A percentile compares a stretch with the other conserved stretches of the same genome.
These are phyloP conservation scores for Chirona hameri DNA, from an alignment of 2,888 invertebrate genomes.

Conservation along the genomic window DNA sequence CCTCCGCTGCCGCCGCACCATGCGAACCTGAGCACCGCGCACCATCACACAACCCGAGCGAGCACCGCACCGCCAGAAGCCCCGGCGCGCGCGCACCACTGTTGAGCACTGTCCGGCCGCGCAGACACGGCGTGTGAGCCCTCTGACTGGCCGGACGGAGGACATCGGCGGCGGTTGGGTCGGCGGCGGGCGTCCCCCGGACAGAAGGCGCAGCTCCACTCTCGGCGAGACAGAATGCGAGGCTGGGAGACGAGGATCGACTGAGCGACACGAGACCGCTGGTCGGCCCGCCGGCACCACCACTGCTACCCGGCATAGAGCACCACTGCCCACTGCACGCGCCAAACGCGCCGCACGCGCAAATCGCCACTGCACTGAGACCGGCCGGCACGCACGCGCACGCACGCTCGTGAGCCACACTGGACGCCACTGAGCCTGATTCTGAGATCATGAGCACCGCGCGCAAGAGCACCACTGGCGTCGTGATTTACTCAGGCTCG, in stretches of 20 bases:
- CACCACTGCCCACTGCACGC: background rate
- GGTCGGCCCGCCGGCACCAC: background rate
- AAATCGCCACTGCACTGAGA: background rate
- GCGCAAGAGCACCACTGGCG: background rate
- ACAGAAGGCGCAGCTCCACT: background rate
- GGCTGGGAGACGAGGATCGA: background rate
- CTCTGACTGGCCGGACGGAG: background rate
- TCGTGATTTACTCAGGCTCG: background rate
- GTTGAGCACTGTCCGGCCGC: no score
- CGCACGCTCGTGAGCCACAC: background rate
- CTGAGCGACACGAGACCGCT: background rate
- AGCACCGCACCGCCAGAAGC: background rate
- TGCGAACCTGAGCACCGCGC: background rate
- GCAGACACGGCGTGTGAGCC: no score
- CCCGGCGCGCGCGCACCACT: background rate
- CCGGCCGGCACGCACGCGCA: background rate
- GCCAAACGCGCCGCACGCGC: background rate
- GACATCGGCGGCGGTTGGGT: background rate
- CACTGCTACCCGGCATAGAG: background rate
- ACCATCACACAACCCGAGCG: background rate
- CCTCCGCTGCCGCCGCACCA: no score
- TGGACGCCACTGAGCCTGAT: background rate
- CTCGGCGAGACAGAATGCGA: background rate
- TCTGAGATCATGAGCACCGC: background rate
- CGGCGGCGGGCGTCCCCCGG: background rate